A percentile compares a stretch with the other conserved stretches of the same genome.
Conservation (phyloP, 2,888 invertebrate species). For the Lithophane semibrunnea region DNA sequence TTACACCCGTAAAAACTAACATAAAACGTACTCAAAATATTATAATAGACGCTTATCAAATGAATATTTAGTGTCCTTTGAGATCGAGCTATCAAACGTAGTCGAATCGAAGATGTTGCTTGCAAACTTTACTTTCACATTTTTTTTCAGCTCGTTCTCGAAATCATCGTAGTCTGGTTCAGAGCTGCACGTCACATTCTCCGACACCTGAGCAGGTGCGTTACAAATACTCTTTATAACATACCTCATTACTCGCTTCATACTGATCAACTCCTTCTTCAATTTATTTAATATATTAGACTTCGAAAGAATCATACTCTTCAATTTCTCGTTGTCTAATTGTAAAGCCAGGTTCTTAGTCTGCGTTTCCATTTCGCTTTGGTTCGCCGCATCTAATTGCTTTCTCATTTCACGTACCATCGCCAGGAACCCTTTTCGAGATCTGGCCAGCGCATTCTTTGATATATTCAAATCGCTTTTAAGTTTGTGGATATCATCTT, state of each 20-base stretch:
- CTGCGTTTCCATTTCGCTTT: conserved; percentile 76
- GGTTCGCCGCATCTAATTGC: conserved; percentile 76
- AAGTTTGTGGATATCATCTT: conserved; percentile 73
- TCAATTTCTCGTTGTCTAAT: conserved; percentile 84
- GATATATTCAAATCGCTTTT: conserved; percentile 73
- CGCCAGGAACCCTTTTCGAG: conserved; percentile 72
- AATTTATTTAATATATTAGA: conserved; percentile 76
- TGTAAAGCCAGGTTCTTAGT: conserved; percentile 74
- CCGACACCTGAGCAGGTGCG: conserved; percentile 64
- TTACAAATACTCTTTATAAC: conserved; percentile 76
- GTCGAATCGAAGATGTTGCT: conserved; percentile 61
- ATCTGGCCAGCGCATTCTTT: conserved; percentile 69
- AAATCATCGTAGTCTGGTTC: conserved; percentile 80
- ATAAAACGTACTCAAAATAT: conserved; percentile 55
- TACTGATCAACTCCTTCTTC: conserved; percentile 77
- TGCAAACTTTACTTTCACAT: conserved; percentile 66
- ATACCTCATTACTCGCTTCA: conserved; percentile 79
- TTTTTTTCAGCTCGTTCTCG: conserved; percentile 74
- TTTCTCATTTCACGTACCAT: conserved; percentile 80
- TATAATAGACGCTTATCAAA: conserved; percentile 60
- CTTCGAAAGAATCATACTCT: conserved; percentile 77
- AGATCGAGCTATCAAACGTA: conserved; percentile 74
- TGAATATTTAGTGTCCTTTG: conserved; percentile 69
- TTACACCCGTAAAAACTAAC: conserved; percentile 37
- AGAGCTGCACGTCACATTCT: conserved; percentile 65